These are phyloP conservation scores for Terebella lapidaria DNA, from an alignment of 2,888 invertebrate genomes.

Conservation along the genomic window DNA sequence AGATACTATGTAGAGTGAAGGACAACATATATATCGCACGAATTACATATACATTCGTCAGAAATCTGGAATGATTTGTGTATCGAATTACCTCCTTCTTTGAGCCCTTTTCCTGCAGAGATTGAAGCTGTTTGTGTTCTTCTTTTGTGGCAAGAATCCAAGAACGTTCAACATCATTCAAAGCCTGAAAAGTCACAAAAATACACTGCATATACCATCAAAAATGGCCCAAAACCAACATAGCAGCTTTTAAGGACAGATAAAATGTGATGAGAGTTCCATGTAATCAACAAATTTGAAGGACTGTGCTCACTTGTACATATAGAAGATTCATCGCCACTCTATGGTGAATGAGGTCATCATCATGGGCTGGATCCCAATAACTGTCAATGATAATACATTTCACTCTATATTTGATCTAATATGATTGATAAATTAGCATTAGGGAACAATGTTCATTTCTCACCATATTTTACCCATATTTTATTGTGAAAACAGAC, in stretches of 20 bases:
- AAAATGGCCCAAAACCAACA: no score
- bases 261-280: no score
- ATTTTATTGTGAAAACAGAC: no score
- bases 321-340: slow-evolving; percentile 81
- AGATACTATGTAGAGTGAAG: slow-evolving; percentile 66
- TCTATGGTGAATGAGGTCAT: slow-evolving; percentile 74
- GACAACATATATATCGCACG: no score
- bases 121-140: slow-evolving; percentile 64
- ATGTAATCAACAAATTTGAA: no score
- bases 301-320: slow-evolving; percentile 59
- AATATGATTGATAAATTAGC: background rate
- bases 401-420: no score
- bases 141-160: slow-evolving; percentile 77
- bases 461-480: no score
- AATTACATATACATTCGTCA: no score
- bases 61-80: no score
- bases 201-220: no score
- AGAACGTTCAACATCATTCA: slow-evolving; percentile 78
- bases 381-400: slow-evolving; percentile 61
- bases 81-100: slow-evolving; percentile 71
- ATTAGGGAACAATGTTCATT: background rate
- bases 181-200: slow-evolving; percentile 61
- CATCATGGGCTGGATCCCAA: slow-evolving; percentile 82
- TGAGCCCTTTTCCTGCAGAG: slow-evolving; percentile 70
- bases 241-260: no score